These are phyloP conservation scores for Marronus borbonicus DNA, from an alignment of 2,888 invertebrate genomes.

Conservation along the genomic window DNA sequence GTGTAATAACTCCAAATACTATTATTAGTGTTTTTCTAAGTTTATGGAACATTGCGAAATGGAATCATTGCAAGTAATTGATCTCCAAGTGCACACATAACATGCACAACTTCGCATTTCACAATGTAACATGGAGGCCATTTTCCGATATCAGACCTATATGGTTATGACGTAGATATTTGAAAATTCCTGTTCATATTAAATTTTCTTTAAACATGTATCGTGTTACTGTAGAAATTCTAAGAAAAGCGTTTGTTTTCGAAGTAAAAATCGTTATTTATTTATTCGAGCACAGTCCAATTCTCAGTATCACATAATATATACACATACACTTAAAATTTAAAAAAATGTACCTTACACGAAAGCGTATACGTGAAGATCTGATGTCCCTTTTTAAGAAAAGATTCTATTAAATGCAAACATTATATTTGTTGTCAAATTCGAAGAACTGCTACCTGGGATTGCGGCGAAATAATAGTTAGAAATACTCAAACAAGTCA, in stretches of 20 bases:
- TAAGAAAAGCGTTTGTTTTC: background rate
- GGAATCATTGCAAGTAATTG: background rate
- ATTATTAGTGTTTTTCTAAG: slow-evolving; percentile 35
- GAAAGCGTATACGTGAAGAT: too few relatives aligned
- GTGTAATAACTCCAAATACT: background rate
- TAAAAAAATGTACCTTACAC: background rate
- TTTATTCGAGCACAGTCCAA: too few relatives aligned
- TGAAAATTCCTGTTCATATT: background rate
- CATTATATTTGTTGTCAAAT: too few relatives aligned
- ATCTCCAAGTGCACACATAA: too few relatives aligned
- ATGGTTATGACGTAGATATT: slow-evolving; percentile 10
- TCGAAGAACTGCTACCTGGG: background rate
- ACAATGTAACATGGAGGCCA: background rate
- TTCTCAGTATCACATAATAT: too few relatives aligned
- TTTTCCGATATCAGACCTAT: background rate
- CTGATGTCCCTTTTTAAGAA: too few relatives aligned
- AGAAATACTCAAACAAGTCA: slow-evolving; percentile 13
- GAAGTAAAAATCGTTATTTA: background rate
- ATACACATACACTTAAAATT: too few relatives aligned
- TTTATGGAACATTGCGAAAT: slow-evolving; percentile 15
- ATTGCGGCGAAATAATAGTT: background rate
- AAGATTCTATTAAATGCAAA: too few relatives aligned
- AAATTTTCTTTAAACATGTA: background rate
- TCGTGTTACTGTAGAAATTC: background rate
- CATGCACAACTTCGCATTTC: too few relatives aligned